These are phyloP conservation scores for Drosophila aff. DNA, from an alignment of 1,140 invertebrate species.

Conservation along the genomic window DNA sequence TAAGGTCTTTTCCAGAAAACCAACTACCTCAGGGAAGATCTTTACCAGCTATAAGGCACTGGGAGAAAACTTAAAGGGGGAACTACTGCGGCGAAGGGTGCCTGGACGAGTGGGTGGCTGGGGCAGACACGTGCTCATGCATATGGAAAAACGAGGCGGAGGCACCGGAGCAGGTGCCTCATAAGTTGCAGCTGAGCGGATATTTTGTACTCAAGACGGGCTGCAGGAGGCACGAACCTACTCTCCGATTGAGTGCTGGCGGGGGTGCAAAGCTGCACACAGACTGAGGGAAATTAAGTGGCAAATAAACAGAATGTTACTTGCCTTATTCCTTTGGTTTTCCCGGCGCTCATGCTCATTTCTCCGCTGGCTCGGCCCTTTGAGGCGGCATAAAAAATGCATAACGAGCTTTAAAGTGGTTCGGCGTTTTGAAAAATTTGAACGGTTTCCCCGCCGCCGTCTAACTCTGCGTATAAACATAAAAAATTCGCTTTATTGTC, in stretches of 20 bases:
- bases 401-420: slow-evolving; percentile 78
- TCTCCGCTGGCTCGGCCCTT: slow-evolving; percentile 39
- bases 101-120: slow-evolving; percentile 2
- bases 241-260: not conserved
- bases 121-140: slow-evolving; percentile 64
- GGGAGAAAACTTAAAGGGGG: slow-evolving; percentile 10
- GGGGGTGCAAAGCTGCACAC: slow-evolving; percentile 47
- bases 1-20: not conserved
- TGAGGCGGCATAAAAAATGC: slow-evolving; percentile 68
- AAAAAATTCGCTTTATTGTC: slow-evolving; percentile 83
- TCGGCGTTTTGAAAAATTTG: slow-evolving; percentile 66
- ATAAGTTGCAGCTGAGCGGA: slow-evolving; percentile 74
- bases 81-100: not conserved
- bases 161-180: slow-evolving; percentile 41
- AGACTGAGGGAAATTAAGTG: slow-evolving; percentile 77
- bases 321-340: slow-evolving; percentile 42
- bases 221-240: slow-evolving; percentile 35
- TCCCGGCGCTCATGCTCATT: slow-evolving; percentile 29
- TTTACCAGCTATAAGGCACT: not conserved
- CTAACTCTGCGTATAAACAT: slow-evolving; percentile 59
- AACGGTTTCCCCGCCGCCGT: slow-evolving; percentile 21
- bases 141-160: slow-evolving; percentile 44
- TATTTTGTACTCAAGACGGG: slow-evolving; percentile 72
- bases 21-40: slow-evolving; percentile 8
- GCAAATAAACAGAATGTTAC: slow-evolving; percentile 78